Base-by-base conservation (phyloP, 2,888 invertebrate genomes). In the Sceliomorpha sp. region DNA sequence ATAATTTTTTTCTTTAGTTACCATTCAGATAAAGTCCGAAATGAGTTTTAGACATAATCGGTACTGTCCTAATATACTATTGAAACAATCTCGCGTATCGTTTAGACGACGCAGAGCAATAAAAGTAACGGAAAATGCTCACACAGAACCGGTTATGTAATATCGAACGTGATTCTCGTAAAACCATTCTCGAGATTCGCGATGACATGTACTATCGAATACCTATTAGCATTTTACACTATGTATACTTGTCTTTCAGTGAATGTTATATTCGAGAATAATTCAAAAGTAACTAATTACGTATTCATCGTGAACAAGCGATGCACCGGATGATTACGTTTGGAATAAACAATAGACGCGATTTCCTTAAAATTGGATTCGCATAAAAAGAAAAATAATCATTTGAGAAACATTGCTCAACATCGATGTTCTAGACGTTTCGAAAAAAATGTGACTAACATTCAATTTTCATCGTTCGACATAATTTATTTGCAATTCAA, bases 211-310 rank as follows among this genome's bases (percentile, higher is more conserved):
- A 32, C 32, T 20, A 47, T 20, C 31, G 45, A 32, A 47, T 15
- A 4, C 15, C 17, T 44, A 44, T 44, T 44, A 44, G 44, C 31
- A 31, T 31, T 44, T 44, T 44, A 29, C 44, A 31, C 44, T 44
- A 2, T 17, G 29, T 44, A 26, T 15, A 44, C 12, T 14, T 13
- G 29, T 9, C 29, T 29, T 29, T 29, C 20, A 2, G 20, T 20
- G 2, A 20, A 20, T 20, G 5, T 20, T 20, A 20, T 20, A 20
- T 5, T 20, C 2, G 20, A 2, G 20, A 20, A 20, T 20, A 20
- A 20, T 20, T 20, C 20, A 20, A 20, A 20, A 20, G 20, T 20
- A 20, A 20, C 20, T 20, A 20, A 20, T 20, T 20, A 20, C 5
- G 2, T 5, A 20, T 20, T 20, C 20, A 20, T 20, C 20, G 20